These are phyloP conservation scores for Rhopalosiphum padi DNA, from an alignment of 1,140 invertebrate genomes.

Conservation along the genomic window DNA sequence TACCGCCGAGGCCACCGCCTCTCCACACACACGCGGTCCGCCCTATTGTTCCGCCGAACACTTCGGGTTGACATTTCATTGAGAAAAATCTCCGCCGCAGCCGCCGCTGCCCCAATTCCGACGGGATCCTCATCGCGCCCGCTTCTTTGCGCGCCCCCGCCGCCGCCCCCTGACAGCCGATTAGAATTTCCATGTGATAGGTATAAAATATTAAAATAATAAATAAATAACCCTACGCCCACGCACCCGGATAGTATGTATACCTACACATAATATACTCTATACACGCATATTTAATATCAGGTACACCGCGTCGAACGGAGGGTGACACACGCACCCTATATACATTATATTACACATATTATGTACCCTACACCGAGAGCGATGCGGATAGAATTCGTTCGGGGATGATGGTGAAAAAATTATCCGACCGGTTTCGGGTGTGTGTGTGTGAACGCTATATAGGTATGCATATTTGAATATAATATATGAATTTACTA, in stretches of 20 bases:
- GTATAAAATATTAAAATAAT: neutral
- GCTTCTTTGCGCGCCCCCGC: neutral
- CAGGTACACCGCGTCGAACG: neutral
- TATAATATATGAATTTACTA: constrained; percentile 1
- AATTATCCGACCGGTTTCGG: constrained; percentile 26
- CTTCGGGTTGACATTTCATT: constrained; percentile 49
- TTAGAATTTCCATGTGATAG: neutral
- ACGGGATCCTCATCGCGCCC: neutral
- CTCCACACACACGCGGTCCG: neutral
- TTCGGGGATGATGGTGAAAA: neutral
- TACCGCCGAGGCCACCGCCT: constrained; percentile 21
- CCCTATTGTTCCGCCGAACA: constrained; percentile 45
- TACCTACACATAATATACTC: neutral
- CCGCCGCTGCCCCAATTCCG: neutral
- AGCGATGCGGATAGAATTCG: too few relatives aligned
- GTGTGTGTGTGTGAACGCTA: neutral
- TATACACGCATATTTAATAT: neutral
- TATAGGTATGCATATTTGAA: neutral
- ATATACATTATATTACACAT: neutral
- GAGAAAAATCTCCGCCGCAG: constrained; percentile 40
- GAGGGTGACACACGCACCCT: neutral
- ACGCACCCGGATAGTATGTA: neutral
- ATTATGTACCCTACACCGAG: neutral
- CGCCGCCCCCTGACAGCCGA: neutral
- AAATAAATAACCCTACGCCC: constrained; percentile 9